Conservation (phyloP, 2,113 vertebrate species). For the Campylomormyrus tamandua region DNA sequence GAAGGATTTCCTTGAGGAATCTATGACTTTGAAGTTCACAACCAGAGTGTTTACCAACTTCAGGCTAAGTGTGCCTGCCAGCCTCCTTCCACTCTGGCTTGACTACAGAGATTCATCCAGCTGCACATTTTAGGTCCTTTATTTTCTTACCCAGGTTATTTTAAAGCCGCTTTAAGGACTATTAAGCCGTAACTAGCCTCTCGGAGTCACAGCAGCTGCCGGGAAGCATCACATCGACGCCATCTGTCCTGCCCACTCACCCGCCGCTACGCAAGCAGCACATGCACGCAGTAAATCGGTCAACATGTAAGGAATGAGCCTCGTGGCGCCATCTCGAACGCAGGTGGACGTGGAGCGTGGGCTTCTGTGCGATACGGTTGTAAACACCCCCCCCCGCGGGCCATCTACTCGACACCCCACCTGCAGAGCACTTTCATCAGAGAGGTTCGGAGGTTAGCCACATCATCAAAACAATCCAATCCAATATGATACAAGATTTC, state of each 20-base stretch:
- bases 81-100: neutral
- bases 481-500: no score
- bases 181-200: neutral
- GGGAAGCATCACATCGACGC: neutral
- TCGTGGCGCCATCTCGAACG: neutral
- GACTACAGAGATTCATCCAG: constrained; percentile 12
- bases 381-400: neutral
- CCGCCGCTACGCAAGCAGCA: neutral
- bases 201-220: neutral
- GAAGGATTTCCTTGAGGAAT: constrained; percentile 13
- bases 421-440: no score
- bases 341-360: neutral
- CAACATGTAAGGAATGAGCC: neutral
- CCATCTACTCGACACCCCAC: neutral
- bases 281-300: neutral
- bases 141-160: neutral
- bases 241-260: neutral
- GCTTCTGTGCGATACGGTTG: neutral
- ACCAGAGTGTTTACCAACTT: constrained; percentile 14
- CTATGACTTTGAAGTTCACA: constrained; percentile 17
- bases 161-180: neutral
- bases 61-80: neutral
- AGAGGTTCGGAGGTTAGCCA: no score
- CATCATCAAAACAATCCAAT: no score
- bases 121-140: neutral